Evolutionary conservation across 2,888 invertebrate species (phyloP).

Genomic region (Tachystola acroxantha): DNA sequence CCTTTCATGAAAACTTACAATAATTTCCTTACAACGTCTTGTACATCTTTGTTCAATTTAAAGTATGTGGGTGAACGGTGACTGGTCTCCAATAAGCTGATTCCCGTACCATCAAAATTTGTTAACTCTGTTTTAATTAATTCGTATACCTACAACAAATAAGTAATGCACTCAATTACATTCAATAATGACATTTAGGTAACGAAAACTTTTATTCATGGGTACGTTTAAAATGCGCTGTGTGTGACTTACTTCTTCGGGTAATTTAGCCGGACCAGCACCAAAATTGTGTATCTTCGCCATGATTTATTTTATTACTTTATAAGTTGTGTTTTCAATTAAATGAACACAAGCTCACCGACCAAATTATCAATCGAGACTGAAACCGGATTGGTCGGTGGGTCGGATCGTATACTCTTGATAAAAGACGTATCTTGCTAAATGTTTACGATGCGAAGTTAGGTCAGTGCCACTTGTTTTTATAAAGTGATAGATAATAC

Average conservation of each 20-base stretch:
- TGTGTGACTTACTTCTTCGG: conserved; percentile 86
- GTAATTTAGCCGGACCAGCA: conserved; percentile 96
- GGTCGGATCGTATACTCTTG: too few species aligned
- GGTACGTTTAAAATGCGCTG: too few species aligned
- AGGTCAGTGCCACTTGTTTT: too few species aligned
- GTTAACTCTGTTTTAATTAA: conserved; percentile 90
- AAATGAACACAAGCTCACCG: conserved; percentile 10
- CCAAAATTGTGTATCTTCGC: conserved; percentile 88
- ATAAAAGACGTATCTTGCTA: too few species aligned
- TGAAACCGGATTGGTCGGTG: neutral
- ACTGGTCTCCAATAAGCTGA: conserved; percentile 96
- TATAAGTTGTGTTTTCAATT: conserved; percentile 6
- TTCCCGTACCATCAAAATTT: conserved; percentile 86
- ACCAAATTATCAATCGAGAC: conserved; percentile 12
- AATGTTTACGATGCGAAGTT: too few species aligned
- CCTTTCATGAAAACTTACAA: too few species aligned
- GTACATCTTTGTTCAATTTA: conserved; percentile 80
- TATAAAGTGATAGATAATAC: too few species aligned
- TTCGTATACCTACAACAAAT: conserved; percentile 84
- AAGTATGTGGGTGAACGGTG: conserved; percentile 93
- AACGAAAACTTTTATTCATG: too few species aligned
- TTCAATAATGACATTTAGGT: too few species aligned
- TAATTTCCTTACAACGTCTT: conserved; percentile 61
- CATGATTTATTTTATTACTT: conserved; percentile 32
- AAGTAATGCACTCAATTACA: neutral